Evolutionary conservation across 2,113 vertebrate genomes (phyloP).

Genomic region (Syngnathus floridae): DNA sequence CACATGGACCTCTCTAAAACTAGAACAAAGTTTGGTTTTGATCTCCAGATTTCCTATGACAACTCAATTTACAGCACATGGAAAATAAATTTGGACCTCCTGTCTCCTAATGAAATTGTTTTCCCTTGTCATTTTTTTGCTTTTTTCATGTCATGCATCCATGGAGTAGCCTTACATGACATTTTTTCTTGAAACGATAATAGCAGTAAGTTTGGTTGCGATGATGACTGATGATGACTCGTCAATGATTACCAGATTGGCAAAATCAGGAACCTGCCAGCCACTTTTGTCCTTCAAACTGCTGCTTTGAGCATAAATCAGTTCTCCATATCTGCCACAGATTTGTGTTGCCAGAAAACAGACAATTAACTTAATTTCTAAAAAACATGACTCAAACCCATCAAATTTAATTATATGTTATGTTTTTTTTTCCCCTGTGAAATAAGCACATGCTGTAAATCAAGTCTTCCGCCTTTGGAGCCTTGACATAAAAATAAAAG

Average conservation of each 20-base stretch:
- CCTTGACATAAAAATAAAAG: conserved; percentile 13
- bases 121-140: conserved; percentile 6
- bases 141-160: not conserved
- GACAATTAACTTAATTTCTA: conserved; percentile 33
- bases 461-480: conserved; percentile 10
- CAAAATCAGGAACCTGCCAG: not conserved
- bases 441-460: conserved; percentile 9
- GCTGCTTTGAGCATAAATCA: conserved; percentile 28
- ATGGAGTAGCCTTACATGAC: not conserved
- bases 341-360: conserved; percentile 14
- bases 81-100: conserved; percentile 5
- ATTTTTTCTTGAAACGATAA: not conserved
- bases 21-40: conserved; percentile 1
- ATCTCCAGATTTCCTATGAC: conserved; percentile 51
- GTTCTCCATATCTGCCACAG: not conserved
- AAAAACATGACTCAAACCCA: conserved; percentile 22
- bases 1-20: not conserved
- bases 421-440: conserved; percentile 7
- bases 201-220: not conserved
- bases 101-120: conserved; percentile 35
- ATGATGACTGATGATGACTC: not conserved
- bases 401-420: conserved; percentile 32
- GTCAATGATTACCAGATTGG: not conserved
- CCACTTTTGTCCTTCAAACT: not conserved
- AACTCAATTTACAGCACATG: conserved; percentile 50